Evolutionary conservation across 2,113 vertebrate genomes (phyloP), one percentile per base, ranked within the genome.

Genomic region (Poeciliopsis prolifica): DNA sequence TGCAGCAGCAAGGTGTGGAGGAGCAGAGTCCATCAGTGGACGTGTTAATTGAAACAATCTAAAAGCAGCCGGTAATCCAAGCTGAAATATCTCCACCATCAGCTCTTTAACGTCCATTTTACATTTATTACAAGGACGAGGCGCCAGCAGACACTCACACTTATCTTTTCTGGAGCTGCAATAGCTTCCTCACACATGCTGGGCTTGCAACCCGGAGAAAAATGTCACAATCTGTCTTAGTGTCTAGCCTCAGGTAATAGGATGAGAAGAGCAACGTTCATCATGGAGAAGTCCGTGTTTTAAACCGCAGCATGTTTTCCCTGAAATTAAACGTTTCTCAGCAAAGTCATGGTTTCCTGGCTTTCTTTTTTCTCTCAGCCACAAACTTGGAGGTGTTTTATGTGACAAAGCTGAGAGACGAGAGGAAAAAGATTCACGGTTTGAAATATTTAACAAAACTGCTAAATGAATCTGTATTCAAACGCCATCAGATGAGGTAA

Each of bases 31-130:
- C 72, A 51, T 65, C 63, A 65, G 42, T 3, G 24, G n/a, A 72
- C 28, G 72, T 79, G 79, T 76, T 89, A 90, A 89, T 88, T 86
- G 84, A 89, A 91, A 87, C 85, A 81, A 84, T 86, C 72, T 65
- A 69, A 80, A 54, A 62, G 77, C 69, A 76, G 82, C 73, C 71
- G 81, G 75, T 78, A 74, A 83, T 86, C 77, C 72, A 78, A 87
- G 65, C 75, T 76, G 75, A 87, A 75, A 87, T 83, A 81, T 83
- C 65, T 70, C 64, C 0, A 8, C 42, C 70, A 22, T 74, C 40
- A 72, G 1, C 64, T 79, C 77, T 84, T 81, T 75, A 82, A 88
- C 66, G 77, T 37, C 70, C 68, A 58, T 82, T 89, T 88, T 72
- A 86, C 83, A 79, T 89, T 82, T 83, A 88, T 87, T 80, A 87